Evolutionary conservation across 1,140 invertebrate genomes (phyloP), one percentile per base, ranked within the genome.

Genomic region (Trachymyrmex cornetzi): DNA sequence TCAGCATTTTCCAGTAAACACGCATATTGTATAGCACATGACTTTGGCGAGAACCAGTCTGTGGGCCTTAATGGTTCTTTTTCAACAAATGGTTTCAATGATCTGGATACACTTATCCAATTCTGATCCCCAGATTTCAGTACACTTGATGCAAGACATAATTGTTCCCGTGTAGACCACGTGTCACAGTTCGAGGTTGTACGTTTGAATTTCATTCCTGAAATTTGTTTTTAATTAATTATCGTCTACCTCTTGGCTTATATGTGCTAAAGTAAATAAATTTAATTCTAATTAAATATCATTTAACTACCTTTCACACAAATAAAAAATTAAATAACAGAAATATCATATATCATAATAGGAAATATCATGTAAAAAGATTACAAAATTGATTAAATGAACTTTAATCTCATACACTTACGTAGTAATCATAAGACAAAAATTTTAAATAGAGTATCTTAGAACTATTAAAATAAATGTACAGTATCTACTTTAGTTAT

Each of bases 41-140:
- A 97, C 94, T 98, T 99, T 92, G 98, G 98, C 0, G 98, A 98
- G 94, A 98, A 99, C 98, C 98, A 99, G 94, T 99, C 98, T 0
- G 96, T 91, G 2, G 98, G 98, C 82, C 98, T 94, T 81, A 88
- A 22, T 1, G 91, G 88, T 69, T 97, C 97, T 75, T 96, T 96
- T 91, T 99, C 98, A 0, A 97, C 96, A 91, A 96, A 97, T 84
- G 95, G 97, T 95, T 97, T 98, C 89, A 97, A 96, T 82, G 96
- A 97, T 86, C 98, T 95, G 53, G 98, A 98, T 0, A 99, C 98
- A 0, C 98, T 98, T 93, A 98, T 98, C 98, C 98, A 99, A 94
- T 99, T 99, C 94, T 99, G 98, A 94, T 99, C 98, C 0, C 98
- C 98, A 94, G 97, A 98, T 91, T 97, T 96, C 2, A 97, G 95